Evolutionary conservation across 2,797 vertebrate species (phyloP).

Genomic region (Acropternis orthonyx): DNA sequence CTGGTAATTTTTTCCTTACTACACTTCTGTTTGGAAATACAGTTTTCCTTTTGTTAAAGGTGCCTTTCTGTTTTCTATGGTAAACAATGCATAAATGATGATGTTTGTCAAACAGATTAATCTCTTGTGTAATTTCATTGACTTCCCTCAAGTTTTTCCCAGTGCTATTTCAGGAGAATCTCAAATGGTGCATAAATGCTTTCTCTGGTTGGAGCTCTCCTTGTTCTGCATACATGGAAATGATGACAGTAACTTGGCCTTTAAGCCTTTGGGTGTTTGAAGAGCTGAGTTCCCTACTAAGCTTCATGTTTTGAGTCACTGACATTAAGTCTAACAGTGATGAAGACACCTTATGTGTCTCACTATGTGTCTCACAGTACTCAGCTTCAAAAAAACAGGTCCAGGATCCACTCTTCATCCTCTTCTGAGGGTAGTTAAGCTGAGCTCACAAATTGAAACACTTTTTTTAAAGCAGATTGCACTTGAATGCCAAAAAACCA

Average conservation of each 20-base stretch:
- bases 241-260: background rate
- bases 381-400: background rate
- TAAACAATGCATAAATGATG: background rate
- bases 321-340: background rate
- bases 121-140: background rate
- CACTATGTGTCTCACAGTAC: background rate
- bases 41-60: background rate
- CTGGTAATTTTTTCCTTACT: background rate
- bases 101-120: constrained; percentile 13
- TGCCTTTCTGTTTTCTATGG: background rate
- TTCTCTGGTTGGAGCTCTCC: background rate
- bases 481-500: background rate
- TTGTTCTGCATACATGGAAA: background rate
- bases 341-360: background rate
- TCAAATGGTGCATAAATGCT: background rate
- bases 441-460: background rate
- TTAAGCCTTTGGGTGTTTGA: background rate
- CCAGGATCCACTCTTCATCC: background rate
- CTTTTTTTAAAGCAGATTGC: background rate
- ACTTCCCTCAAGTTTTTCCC: constrained; percentile 16
- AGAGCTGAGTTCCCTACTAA: background rate
- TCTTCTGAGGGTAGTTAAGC: background rate
- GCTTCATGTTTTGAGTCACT: background rate
- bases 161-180: constrained; percentile 1
- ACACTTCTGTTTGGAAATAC: background rate